Evolutionary conservation across 2,113 vertebrate genomes (phyloP), one percentile per base, ranked within the genome.

Genomic region (Nothocercus julius): DNA sequence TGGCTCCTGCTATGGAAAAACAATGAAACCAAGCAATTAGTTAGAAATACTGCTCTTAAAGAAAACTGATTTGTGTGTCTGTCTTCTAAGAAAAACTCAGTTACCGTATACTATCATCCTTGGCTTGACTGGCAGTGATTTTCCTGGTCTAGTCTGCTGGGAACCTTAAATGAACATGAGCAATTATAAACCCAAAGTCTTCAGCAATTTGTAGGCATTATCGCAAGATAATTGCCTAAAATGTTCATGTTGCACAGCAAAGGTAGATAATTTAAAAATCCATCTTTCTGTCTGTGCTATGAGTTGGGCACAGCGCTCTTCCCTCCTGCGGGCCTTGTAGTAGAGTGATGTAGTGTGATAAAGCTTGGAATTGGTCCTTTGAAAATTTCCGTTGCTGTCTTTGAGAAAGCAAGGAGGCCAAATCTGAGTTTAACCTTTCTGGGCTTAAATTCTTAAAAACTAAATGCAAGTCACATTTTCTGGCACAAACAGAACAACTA

Each of bases 221-320:
- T 98, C 97, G 98, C 97, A 97, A 96, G 97, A 98, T 98, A 98
- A 98, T 98, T 98, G 98, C 97, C 97, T 97, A 97, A 98, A 98
- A 98, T 22, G 80, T 97, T 97, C 97, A 97, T 70, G 19, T 97
- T 97, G 97, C 97, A 97, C 98, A 97, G 97, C 97, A 97, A 97
- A 98, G 98, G 97, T 97, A 98, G 98, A 98, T 97, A 97, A 98
- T 98, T 98, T 98, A 97, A 97, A 98, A 98, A 98, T 97, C 98
- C 98, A 98, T 98, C 94, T 97, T 97, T 87, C 97, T 97, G 97
- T 87, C 95, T 97, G 96, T 93, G 40, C 95, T 93, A 54, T 16
- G 53, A 95, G 97, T 95, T 95, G 95, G 97, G 96, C 56, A 30
- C 85, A 95, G 91, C 92, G 68, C 91, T 96, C 87, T 86, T 95